Base-by-base conservation (phyloP, 2,888 invertebrate genomes). In the Luffia ferchaultella region DNA sequence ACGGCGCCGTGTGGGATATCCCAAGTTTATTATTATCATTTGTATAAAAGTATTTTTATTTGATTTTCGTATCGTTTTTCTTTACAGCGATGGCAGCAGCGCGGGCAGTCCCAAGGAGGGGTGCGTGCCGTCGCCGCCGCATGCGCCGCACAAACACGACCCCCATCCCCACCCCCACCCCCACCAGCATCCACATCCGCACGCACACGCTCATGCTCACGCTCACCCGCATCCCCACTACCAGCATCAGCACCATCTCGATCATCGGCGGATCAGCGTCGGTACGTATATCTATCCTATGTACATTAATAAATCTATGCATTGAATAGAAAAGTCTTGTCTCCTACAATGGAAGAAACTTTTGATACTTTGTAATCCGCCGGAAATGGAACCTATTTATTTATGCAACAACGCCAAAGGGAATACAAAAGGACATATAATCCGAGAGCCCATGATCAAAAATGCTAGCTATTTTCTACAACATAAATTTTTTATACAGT, bases 81-180 rank as follows among this genome's bases (percentile, higher is more conserved):
- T 30, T 30, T 17, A 1, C 68, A 83, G 82, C 53, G 82, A 82
- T 70, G 82, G 80, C 64, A 82, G 82, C 72, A 79, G 79, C 57
- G 80, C 76, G 1, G 82, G 82, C 53, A 80, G 80, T 55, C 82
- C 82, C 0, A 83, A 83, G 61, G 82, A 83, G 62, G 77, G 76
- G 51, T 78, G 76, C 69, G 76, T 73, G 65, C 72, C 74, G 55
- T 75, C 80, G 1, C 79, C 82, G 3, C 79, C 80, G n/a, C 47
- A 62, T 56, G 49, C 57, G 62, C 57, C 46, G 57, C 55, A 48
- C 48, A 30, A 30, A 12, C 30, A 30, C 30, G 30, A 30, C 41
- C 58, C 55, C 17, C 64, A 61, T n/a, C 60, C 79, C 82, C 2
- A 79, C 80, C 15, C 48, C 61, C 57, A 49, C 57, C 61, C 58